Base-by-base conservation (phyloP, 2,113 vertebrate genomes). In the Colinus virginianus region DNA sequence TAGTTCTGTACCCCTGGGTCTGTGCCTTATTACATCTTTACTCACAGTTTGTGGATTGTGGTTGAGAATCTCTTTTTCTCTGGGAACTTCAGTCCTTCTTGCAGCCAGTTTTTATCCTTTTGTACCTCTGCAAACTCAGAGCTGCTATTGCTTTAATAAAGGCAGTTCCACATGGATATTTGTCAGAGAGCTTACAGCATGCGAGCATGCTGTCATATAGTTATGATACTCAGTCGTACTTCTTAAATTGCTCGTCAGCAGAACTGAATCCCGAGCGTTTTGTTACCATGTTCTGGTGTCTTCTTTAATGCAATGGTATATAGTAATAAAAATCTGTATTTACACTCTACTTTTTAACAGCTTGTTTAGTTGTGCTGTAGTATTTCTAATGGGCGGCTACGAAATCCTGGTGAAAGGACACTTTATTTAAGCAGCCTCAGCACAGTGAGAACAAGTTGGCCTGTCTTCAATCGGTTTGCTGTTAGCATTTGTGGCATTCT, bases 151-250 rank as follows among this genome's bases (percentile, higher is more conserved):
- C 18, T 55, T 40, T 49, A 18, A 40, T 26, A 62, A 67, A 45
- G 40, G 18, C 13, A 53, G 3, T 7, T 10, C 5, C 68, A 8
- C 0, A 0, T 46, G 8, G 2, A 1, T 42, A 9, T 28, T 58
- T 64, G 7, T 51, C 23, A 48, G 36, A 56, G 23, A 53, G 20
- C 32, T 83, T 40, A 20, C 22, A 59, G 10, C 38, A 1, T 59
- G 25, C 11, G 58, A 8, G 20, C 17, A 62, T 1, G 6, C 40
- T 40, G 40, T 40, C 40, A 40, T 40, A 40, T 40, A 40, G 4
- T 16, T 36, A 36, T 36, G 36, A 36, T 36, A 36, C 36, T 36
- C 36, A 36, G 36, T 36, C 36, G 36, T 36, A 36, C 36, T 36
- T 36, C 36, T 36, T 36, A 36, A 42, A 8, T 42, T 38, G 9